Evolutionary conservation across 2,888 invertebrate genomes (phyloP).

Genomic region (Dascillus cervinus): DNA sequence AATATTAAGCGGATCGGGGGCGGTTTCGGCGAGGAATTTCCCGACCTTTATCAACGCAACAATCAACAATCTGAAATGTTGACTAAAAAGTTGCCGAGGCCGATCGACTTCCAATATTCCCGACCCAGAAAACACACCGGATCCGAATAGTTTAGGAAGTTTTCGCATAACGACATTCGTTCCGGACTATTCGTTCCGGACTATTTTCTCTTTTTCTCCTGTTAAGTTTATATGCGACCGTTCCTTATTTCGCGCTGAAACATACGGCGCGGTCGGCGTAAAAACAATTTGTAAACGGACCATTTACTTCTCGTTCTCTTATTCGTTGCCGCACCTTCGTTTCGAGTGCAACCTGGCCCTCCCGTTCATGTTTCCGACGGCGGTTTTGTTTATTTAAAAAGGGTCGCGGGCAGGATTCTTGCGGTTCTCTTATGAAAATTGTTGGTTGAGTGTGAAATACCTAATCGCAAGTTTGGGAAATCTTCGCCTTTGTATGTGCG

Average conservation of each 20-base stretch:
- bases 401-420: too few relatives aligned
- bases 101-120: constrained; percentile 22
- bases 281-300: constrained; percentile 32
- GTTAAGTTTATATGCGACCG: constrained; percentile 17
- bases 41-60: too few relatives aligned
- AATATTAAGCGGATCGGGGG: too few relatives aligned
- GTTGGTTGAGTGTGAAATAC: too few relatives aligned
- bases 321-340: constrained; percentile 22
- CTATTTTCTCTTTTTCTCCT: constrained; percentile 14
- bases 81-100: constrained; percentile 21
- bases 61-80: too few relatives aligned
- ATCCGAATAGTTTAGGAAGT: constrained; percentile 28
- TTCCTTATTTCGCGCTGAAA: constrained; percentile 22
- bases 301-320: constrained; percentile 28
- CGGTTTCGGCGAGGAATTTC: too few relatives aligned
- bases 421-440: too few relatives aligned
- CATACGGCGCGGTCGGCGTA: constrained; percentile 26
- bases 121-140: constrained; percentile 22
- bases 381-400: too few relatives aligned
- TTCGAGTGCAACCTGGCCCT: too few relatives aligned
- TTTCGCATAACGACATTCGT: constrained; percentile 28
- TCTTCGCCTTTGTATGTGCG: too few relatives aligned
- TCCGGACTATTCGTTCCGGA: constrained; percentile 18
- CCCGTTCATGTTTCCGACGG: too few relatives aligned
- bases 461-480: too few relatives aligned